Evolutionary conservation across 2,797 vertebrate genomes (phyloP).

Genomic region (Chelon labrosus): DNA sequence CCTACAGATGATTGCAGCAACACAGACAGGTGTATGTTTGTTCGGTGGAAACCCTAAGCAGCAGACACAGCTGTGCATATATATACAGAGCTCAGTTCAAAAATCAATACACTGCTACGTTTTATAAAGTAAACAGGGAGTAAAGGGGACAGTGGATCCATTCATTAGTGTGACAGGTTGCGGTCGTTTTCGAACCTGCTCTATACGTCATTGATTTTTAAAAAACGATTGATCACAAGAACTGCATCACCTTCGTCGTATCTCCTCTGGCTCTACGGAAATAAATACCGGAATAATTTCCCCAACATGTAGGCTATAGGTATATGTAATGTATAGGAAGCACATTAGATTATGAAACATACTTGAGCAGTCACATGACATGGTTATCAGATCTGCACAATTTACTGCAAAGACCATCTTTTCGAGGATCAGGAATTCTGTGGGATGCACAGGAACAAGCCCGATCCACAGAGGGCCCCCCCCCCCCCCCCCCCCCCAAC

Average conservation of each 20-base stretch:
- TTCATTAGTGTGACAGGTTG: not conserved
- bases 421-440: not conserved
- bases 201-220: not conserved
- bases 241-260: not conserved
- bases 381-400: constrained; percentile 2
- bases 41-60: constrained; percentile 5
- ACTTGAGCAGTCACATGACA: not conserved
- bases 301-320: not conserved
- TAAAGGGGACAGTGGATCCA: not conserved
- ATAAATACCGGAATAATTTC: too few relatives aligned
- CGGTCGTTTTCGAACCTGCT: too few relatives aligned
- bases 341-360: not conserved
- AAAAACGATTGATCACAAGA: not conserved
- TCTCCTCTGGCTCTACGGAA: not conserved
- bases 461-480: too few relatives aligned
- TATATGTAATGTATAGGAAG: not conserved
- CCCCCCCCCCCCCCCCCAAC: too few relatives aligned
- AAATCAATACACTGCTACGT: constrained; percentile 31
- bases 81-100: constrained; percentile 17
- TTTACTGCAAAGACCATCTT: not conserved
- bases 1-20: constrained; percentile 25
- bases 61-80: constrained; percentile 46
- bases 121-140: constrained; percentile 31
- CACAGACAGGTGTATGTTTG: constrained; percentile 54
- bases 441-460: too few relatives aligned